Base-by-base conservation (phyloP, 1,140 invertebrate genomes). In the Diachasma alloeum region DNA sequence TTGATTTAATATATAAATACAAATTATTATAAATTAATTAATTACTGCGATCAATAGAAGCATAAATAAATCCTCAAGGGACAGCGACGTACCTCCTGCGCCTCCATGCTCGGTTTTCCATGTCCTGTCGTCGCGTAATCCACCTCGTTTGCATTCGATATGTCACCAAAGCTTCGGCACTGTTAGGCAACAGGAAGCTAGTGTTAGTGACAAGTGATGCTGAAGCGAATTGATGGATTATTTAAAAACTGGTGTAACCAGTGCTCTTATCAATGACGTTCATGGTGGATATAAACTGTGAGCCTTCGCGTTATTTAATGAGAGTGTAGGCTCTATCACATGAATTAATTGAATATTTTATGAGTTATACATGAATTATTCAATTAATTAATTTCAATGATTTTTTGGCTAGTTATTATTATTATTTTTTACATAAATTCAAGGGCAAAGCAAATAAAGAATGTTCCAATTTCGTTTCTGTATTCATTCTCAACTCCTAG, bases 151-250 rank as follows among this genome's bases (percentile, higher is more conserved):
- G 91, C 88, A 85, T 90, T 91, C 79, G 91, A 91, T 82, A 92
- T 89, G 88, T 92, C 91, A 81, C 91, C 91, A 85, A 92, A 92
- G 88, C 91, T 92, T 83, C 91, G 90, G 89, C 92, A 91, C 92
- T 92, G 87, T 87, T 63, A 31, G 59, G 59, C 24, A 63, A 63
- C 59, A 85, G 83, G 78, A 81, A 68, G 71, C 53, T 59, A 37
- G 74, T 39, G 72, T 66, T 59, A 56, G 44, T 77, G 66, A 77
- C 53, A 67, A 26, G 78, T 76, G 56, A 72, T 24, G 44, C 66
- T 72, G 68, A 48, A 48, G 75, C 44, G 39, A 74, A 78, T 74
- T 63, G 24, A 76, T 72, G 53, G 72, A 70, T 70, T 59, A 63
- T 63, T 31, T 26, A 4, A 4, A 26, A 63, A 63, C 59, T 63